phyloP scores from a whole-genome alignment of 2,888 invertebrate species.

The Busseola fusca region DNA sequence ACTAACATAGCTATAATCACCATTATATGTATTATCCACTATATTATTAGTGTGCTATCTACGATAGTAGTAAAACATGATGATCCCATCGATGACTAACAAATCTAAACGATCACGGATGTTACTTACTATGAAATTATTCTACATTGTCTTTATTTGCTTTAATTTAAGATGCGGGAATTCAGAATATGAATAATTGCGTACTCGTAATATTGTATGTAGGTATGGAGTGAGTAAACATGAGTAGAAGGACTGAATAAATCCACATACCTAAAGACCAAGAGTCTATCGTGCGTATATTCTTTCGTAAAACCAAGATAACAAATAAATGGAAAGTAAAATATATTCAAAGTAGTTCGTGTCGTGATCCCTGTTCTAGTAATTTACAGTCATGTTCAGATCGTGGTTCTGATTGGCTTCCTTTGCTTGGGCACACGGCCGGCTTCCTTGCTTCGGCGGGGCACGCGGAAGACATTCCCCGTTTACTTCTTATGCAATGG shows the following conservation, averaged over 20 bases:
- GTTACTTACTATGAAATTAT: slow-evolving; percentile 38
- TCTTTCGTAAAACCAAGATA: slow-evolving; percentile 29
- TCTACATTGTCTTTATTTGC: slow-evolving; percentile 27
- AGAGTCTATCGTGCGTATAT: slow-evolving; percentile 20
- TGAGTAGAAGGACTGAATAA: slow-evolving; percentile 2
- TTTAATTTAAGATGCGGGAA: slow-evolving; percentile 28
- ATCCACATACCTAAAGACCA: neutral
- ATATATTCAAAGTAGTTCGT: slow-evolving; percentile 40
- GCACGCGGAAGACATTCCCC: slow-evolving; percentile 67
- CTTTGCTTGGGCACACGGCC: slow-evolving; percentile 42
- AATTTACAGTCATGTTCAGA: slow-evolving; percentile 56
- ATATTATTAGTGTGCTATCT: neutral
- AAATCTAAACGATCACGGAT: slow-evolving; percentile 38
- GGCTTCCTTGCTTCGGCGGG: slow-evolving; percentile 57
- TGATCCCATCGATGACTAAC: slow-evolving; percentile 41
- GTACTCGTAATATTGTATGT: neutral
- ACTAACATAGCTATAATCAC: slow-evolving; percentile 1
- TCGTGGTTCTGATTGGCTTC: slow-evolving; percentile 55
- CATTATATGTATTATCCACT: too few relatives aligned
- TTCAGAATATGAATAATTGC: neutral
- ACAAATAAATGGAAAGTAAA: slow-evolving; percentile 40
- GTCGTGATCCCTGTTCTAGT: slow-evolving; percentile 49
- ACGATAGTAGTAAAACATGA: neutral
- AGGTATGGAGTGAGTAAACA: neutral
- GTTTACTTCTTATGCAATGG: slow-evolving; percentile 64